Evolutionary conservation across 2,113 vertebrate species (phyloP).

Genomic region (Ceyx melanurus): DNA sequence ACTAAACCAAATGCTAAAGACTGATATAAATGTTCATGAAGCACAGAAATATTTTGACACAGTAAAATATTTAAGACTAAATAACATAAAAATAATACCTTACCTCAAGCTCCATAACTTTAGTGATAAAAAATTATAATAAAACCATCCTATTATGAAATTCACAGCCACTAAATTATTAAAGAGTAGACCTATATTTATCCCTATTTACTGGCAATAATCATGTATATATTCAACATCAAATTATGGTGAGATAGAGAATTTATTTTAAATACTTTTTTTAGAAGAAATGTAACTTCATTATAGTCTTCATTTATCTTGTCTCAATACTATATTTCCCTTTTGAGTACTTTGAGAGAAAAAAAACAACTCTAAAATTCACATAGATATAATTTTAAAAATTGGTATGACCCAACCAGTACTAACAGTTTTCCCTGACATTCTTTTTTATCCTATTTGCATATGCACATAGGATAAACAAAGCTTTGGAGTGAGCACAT

Average conservation of each 20-base stretch:
- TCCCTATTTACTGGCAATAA: neutral
- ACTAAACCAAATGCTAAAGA: neutral
- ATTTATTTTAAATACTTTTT: neutral
- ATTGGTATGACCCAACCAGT: neutral
- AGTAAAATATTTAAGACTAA: neutral
- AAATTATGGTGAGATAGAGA: neutral
- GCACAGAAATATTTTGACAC: neutral
- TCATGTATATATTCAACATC: neutral
- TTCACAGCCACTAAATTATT: accelerated
- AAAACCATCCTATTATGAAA: neutral
- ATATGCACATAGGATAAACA: neutral
- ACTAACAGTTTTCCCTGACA: neutral
- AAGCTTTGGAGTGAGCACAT: neutral
- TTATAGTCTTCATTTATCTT: neutral
- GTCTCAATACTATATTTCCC: neutral
- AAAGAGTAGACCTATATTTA: neutral
- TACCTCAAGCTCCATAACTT: neutral
- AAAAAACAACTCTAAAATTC: neutral
- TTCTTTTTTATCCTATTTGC: neutral
- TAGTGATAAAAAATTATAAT: neutral
- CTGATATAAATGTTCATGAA: neutral
- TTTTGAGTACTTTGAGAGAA: neutral
- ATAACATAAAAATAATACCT: neutral
- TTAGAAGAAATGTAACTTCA: neutral
- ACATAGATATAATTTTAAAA: neutral